These are phyloP conservation scores for Drosophila tani DNA, from an alignment of 1,140 invertebrate genomes.

Conservation along the genomic window DNA sequence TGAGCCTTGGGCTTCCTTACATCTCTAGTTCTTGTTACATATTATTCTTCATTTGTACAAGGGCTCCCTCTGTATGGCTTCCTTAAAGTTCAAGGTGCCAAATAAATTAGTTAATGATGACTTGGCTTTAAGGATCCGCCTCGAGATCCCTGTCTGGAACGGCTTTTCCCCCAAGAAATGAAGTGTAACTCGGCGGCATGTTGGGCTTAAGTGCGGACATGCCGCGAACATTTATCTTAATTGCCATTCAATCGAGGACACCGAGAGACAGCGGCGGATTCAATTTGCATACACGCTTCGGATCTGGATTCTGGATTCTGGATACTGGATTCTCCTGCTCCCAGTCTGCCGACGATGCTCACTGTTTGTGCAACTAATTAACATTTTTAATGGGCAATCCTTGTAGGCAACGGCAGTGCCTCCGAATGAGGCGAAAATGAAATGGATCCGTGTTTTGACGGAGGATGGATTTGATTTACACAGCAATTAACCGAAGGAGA, in stretches of 20 bases:
- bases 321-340: slow-evolving; percentile 1
- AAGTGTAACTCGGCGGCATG: slow-evolving; percentile 26
- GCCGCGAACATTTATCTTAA: slow-evolving; percentile 82
- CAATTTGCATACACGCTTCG: slow-evolving; percentile 72
- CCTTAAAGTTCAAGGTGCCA: slow-evolving; percentile 59
- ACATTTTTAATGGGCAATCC: slow-evolving; percentile 82
- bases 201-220: slow-evolving; percentile 74
- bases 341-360: slow-evolving; percentile 52
- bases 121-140: slow-evolving; percentile 45
- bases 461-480: slow-evolving; percentile 69
- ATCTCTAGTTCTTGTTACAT: too few species aligned
- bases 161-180: not conserved
- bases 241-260: slow-evolving; percentile 79
- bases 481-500: slow-evolving; percentile 54
- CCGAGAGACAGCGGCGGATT: slow-evolving; percentile 47
- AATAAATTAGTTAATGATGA: slow-evolving; percentile 72
- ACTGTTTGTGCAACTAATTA: slow-evolving; percentile 83
- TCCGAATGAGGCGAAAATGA: slow-evolving; percentile 59
- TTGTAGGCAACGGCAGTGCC: slow-evolving; percentile 56
- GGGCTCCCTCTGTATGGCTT: not conserved
- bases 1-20: not conserved
- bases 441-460: slow-evolving; percentile 49
- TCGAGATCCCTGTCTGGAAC: not conserved
- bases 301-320: slow-evolving; percentile 7
- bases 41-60: not conserved